phyloP scores from a whole-genome alignment of 2,888 invertebrate species.

The Drosophila demipolita region DNA sequence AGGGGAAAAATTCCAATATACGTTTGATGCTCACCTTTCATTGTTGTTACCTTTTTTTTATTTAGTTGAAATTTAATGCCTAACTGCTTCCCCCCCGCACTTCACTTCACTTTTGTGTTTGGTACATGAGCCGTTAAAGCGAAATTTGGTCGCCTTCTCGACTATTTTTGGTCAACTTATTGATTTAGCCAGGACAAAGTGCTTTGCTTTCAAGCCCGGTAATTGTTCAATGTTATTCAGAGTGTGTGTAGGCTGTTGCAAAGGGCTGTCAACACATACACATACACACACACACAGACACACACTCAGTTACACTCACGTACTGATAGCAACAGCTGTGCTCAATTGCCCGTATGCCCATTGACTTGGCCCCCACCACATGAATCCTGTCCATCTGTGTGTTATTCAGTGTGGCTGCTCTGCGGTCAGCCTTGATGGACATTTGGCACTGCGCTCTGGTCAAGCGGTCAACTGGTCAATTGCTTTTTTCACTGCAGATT shows the following conservation, averaged over 20 bases:
- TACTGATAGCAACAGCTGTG: slow-evolving; percentile 65
- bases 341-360: slow-evolving; percentile 70
- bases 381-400: slow-evolving; percentile 25
- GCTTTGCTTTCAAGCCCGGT: slow-evolving; percentile 42
- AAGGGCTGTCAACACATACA: slow-evolving; percentile 39
- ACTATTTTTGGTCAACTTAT: slow-evolving; percentile 60
- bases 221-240: slow-evolving; percentile 57
- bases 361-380: slow-evolving; percentile 63
- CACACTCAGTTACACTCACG: slow-evolving; percentile 9
- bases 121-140: slow-evolving; percentile 45
- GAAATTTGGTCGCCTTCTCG: slow-evolving; percentile 51
- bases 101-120: slow-evolving; percentile 41
- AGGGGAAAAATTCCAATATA: slow-evolving; percentile 2
- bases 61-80: slow-evolving; percentile 42
- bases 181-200: slow-evolving; percentile 50
- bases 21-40: slow-evolving; percentile 40
- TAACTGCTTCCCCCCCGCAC: slow-evolving; percentile 10
- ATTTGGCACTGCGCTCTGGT: slow-evolving; percentile 30
- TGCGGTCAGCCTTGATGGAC: slow-evolving; percentile 57
- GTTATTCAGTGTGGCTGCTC: slow-evolving; percentile 36
- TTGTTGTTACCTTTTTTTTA: slow-evolving; percentile 7
- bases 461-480: slow-evolving; percentile 39
- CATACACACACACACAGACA: slow-evolving; percentile 14
- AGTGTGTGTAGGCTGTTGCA: slow-evolving; percentile 26
- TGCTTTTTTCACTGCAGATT: slow-evolving; percentile 53